These are phyloP conservation scores for Oscheius sp. DNA, from an alignment of 1,140 invertebrate genomes.

Conservation along the genomic window DNA sequence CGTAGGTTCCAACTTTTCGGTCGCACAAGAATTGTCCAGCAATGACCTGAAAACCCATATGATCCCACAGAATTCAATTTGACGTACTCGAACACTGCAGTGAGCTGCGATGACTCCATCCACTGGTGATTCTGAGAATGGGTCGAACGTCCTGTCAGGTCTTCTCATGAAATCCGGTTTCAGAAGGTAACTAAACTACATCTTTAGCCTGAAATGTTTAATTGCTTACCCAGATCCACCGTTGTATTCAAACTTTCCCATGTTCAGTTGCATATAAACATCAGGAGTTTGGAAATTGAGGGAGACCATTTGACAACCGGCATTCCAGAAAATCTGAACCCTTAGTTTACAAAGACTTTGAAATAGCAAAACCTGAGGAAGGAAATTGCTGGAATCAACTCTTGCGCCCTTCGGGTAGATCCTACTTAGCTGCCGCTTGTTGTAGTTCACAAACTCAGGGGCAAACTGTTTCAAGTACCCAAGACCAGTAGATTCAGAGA, in stretches of 20 bases:
- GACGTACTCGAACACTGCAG: conserved; percentile 84
- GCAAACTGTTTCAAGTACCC: conserved; percentile 90
- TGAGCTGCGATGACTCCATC: conserved; percentile 98
- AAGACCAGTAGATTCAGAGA: conserved; percentile 90
- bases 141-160: conserved; percentile 92
- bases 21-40: conserved; percentile 99
- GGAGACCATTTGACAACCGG: conserved; percentile 99
- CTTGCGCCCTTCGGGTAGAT: conserved; percentile 98
- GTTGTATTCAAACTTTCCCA: conserved; percentile 99
- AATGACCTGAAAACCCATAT: conserved; percentile 74
- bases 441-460: conserved; percentile 98
- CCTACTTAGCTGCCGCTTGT: conserved; percentile 95
- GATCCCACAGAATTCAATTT: conserved; percentile 3
- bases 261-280: conserved; percentile 98
- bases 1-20: conserved; percentile 97
- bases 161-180: conserved; percentile 99
- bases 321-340: conserved; percentile 91
- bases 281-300: conserved; percentile 99
- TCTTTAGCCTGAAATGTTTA: conserved; percentile 29
- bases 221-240: conserved; percentile 80
- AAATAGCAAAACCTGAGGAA: conserved; percentile 82
- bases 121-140: conserved; percentile 96
- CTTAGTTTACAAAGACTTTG: not conserved
- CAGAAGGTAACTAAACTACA: conserved; percentile 81
- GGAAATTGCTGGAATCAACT: conserved; percentile 98